These are phyloP conservation scores for Apantesis nais DNA, from an alignment of 2,888 invertebrate genomes.

Conservation along the genomic window DNA sequence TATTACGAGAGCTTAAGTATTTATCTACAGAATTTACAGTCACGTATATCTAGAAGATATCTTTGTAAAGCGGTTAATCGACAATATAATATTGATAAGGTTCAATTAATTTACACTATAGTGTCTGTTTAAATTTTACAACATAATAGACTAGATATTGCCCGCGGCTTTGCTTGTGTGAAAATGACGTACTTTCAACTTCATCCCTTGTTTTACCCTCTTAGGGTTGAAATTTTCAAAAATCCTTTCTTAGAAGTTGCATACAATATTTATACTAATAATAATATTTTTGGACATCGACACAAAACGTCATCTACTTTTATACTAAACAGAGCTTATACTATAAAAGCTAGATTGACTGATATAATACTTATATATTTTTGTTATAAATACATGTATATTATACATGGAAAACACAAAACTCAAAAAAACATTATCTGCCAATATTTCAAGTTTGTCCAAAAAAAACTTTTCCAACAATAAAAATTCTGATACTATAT, in stretches of 20 bases:
- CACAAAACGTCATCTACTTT: too few relatives aligned
- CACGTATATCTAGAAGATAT: background rate
- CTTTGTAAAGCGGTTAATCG: background rate
- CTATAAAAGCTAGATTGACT: too few relatives aligned
- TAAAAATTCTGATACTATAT: too few relatives aligned
- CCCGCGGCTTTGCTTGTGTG: background rate
- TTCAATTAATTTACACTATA: background rate
- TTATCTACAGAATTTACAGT: conserved; percentile 1
- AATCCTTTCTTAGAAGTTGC: too few relatives aligned
- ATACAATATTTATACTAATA: too few relatives aligned
- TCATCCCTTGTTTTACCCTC: background rate
- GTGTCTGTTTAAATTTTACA: background rate
- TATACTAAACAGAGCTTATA: too few relatives aligned
- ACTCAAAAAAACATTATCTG: background rate
- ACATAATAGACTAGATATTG: background rate
- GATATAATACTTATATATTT: too few relatives aligned
- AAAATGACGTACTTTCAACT: background rate
- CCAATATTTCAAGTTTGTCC: background rate
- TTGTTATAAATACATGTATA: too few relatives aligned
- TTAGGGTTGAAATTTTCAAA: too few relatives aligned
- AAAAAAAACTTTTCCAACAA: too few relatives aligned
- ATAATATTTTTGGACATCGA: too few relatives aligned
- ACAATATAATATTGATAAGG: conserved; percentile 4
- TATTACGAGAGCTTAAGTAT: background rate
- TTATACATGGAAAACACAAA: too few relatives aligned